phyloP scores from a whole-genome alignment of 2,113 vertebrate genomes.

The Aldabrachelys gigantea region DNA sequence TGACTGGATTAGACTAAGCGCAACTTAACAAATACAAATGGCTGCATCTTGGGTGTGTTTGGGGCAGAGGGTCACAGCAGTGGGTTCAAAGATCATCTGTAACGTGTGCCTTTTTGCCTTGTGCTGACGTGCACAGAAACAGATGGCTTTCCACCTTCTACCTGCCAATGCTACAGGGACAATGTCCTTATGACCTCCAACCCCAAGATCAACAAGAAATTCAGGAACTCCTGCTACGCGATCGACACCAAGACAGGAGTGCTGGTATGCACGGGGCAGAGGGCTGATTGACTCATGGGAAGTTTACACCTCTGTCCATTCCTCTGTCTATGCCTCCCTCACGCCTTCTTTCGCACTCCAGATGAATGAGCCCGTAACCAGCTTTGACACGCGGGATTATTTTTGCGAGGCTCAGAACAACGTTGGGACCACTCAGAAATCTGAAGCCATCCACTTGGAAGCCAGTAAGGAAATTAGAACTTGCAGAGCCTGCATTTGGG shows the following conservation, averaged over 20 bases:
- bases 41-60: not conserved
- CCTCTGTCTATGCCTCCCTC: no score
- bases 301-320: rapidly evolving
- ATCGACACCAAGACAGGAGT: conserved; percentile 83
- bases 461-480: conserved; percentile 83
- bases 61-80: not conserved
- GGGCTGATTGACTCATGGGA: not conserved
- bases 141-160: conserved; percentile 85
- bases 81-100: not conserved
- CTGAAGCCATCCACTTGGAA: conserved; percentile 80
- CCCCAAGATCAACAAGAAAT: conserved; percentile 81
- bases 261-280: conserved; percentile 78
- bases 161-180: conserved; percentile 88
- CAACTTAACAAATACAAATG: not conserved
- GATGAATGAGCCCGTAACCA: conserved; percentile 84
- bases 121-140: conserved; percentile 87
- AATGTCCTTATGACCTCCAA: conserved; percentile 81
- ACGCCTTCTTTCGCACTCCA: conserved; percentile 12
- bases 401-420: conserved; percentile 86
- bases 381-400: conserved; percentile 87
- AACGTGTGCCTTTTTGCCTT: rapidly evolving
- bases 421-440: conserved; percentile 76
- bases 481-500: not conserved
- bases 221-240: conserved; percentile 88
- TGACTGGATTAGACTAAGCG: no score